Conservation (phyloP, 2,888 invertebrate genomes). For the Ectobius pallidus region DNA sequence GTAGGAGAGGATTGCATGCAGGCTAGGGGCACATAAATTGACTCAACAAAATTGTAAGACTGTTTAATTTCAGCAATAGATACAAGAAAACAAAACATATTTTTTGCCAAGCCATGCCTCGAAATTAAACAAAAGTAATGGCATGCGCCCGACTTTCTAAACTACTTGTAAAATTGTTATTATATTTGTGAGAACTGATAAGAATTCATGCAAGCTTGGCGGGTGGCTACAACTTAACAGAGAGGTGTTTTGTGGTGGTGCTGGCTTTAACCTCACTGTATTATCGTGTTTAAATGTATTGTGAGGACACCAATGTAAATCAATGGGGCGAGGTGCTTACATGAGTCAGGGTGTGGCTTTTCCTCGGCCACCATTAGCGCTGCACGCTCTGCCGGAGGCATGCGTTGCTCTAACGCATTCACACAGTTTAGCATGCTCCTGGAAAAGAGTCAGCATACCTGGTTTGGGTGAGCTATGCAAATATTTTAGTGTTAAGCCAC, state of each 20-base stretch:
- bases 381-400: constrained; percentile 80
- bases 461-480: constrained; percentile 60
- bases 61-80: constrained; percentile 7
- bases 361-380: constrained; percentile 78
- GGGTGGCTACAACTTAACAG: constrained; percentile 12
- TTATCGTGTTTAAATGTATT: background rate
- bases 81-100: constrained; percentile 13
- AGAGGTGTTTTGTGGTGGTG: constrained; percentile 30
- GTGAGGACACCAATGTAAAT: constrained; percentile 17
- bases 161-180: background rate
- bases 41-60: background rate
- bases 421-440: constrained; percentile 96
- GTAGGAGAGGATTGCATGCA: background rate
- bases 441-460: constrained; percentile 63
- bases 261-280: constrained; percentile 3
- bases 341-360: constrained; percentile 80
- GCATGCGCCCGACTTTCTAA: background rate
- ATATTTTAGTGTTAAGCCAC: too few relatives aligned
- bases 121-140: too few relatives aligned
- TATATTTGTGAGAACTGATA: background rate
- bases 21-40: background rate
- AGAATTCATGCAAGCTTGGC: background rate
- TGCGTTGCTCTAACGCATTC: constrained; percentile 89
- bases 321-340: constrained; percentile 63
- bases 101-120: too few relatives aligned